Base-by-base conservation (phyloP, 2,797 vertebrate species). In the Pipistrellus kuhlii region DNA sequence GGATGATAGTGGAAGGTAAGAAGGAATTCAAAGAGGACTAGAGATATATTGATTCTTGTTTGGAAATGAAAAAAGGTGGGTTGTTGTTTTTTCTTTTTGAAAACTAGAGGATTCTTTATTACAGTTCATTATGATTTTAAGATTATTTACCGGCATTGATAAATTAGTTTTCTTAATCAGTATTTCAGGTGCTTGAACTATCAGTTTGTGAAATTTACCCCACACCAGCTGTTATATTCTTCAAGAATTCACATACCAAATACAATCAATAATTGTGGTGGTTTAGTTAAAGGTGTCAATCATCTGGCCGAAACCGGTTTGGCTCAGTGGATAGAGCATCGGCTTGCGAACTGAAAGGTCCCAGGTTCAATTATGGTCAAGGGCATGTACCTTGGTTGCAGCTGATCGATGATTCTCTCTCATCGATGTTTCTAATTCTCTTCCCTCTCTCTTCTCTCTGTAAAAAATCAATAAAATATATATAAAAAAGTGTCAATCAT, bases 171-270 rank as follows among this genome's bases (percentile, higher is more conserved):
- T 90, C 27, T 90, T 88, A 72, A 23, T 71, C 30, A 90, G 10
- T 76, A 88, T 90, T 93, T 91, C 30, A 90, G 8, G 10, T 62
- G 8, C 57, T 85, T 82, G n/a, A 53, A 38, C 11, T 85, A 77
- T 93, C 1, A 71, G 48, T 94, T 88, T 89, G 23, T 95, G 21
- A 92, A 80, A 95, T 64, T 92, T 12, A 64, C 10, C 23, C 53
- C 20, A 35, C 6, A 57, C 55, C 14, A 75, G 64, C 38, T 81
- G 51, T 92, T 85, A 62, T 55, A 88, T 23, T 7, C 15, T 69
- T 88, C 17, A 73, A 85, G 17, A 80, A 93, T 75, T 82, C 20
- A 25, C 59, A 46, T 84, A 72, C 87, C 38, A 85, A n/a, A 89
- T 88, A 73, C 9, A 59, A 88, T 46, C 17, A 71, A 10, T 59